Evolutionary conservation across 2,888 invertebrate species (phyloP), one percentile per base, ranked within the genome.

Genomic region (Zygothrica quintamaculata): DNA sequence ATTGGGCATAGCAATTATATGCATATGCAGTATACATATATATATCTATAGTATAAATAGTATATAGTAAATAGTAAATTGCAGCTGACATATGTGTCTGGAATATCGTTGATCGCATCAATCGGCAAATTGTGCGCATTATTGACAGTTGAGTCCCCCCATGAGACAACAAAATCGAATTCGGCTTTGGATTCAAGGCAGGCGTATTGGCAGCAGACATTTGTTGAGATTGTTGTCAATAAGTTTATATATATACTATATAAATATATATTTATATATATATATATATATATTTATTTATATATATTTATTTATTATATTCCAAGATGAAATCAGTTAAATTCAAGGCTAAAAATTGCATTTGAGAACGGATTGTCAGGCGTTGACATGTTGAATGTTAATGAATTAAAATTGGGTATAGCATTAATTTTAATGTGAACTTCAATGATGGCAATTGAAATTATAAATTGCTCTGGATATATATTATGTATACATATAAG

Each of bases 361-460:
- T 70, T 22, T 66, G 66, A 61, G 71, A 67, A 52, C 48, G 61
- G 69, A 67, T 74, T 73, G 69, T 57, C 70, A 67, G 52, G 66
- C 76, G 75, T 79, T 78, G 80, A 80, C 78, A 84, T 74, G 65
- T 53, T 84, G 79, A 81, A 84, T 84, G 59, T 69, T 77, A 74
- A 79, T 80, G 69, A 61, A 59, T 64, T 42, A 25, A 18, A 65
- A 37, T 66, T 69, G 52, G 22, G 58, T 52, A 55, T 55, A 25
- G 46, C 64, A 50, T 61, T 50, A 22, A 37, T 34, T 53, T 37
- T 15, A n/a, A 46, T 53, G 52, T 74, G 42, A 65, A 74, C 59
- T 77, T 69, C 55, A 47, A 29, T 37, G 36, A 37, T 43, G 55
- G 37, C 66, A 70, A 48, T 33, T 44, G 52, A 29, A 58, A 67